Percentiles rank a stretch among this genome's conserved stretches.
phyloP scores from a whole-genome alignment of 2,113 vertebrate species.

The Uria lomvia region DNA sequence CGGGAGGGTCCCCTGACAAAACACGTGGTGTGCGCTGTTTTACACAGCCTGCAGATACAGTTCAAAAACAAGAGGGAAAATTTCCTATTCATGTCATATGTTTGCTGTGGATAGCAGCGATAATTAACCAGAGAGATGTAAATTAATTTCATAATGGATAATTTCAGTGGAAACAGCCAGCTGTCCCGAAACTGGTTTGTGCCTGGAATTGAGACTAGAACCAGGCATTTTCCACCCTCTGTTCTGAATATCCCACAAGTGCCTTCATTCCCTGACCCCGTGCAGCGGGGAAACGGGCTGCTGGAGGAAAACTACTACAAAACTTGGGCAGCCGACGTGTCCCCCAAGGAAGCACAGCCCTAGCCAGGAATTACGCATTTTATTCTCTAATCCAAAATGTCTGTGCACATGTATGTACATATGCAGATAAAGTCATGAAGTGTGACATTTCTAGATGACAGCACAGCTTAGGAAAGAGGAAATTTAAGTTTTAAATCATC shows the following conservation, averaged over 20 bases:
- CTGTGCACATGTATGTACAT: background rate
- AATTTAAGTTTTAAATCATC: background rate
- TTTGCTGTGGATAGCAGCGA: background rate
- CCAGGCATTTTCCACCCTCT: background rate
- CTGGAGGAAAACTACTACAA: background rate
- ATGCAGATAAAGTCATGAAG: background rate
- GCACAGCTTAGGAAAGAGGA: background rate
- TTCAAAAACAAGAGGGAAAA: conserved; percentile 3
- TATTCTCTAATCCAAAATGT: background rate
- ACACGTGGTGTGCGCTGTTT: background rate
- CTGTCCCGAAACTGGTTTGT: background rate
- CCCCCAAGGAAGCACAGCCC: background rate
- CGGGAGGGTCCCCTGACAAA: background rate
- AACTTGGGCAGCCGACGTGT: background rate
- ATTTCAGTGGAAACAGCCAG: conserved; percentile 29
- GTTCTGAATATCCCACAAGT: background rate
- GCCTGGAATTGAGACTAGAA: background rate
- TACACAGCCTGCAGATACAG: background rate
- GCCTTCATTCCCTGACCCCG: background rate
- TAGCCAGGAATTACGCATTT: background rate
- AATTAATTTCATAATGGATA: conserved; percentile 30
- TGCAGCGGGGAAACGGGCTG: background rate
- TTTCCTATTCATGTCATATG: background rate
- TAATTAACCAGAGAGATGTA: conserved; percentile 26
- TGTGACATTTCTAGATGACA: background rate